Evolutionary conservation across 2,797 vertebrate species (phyloP).

Genomic region (Gobionotothen gibberifrons): DNA sequence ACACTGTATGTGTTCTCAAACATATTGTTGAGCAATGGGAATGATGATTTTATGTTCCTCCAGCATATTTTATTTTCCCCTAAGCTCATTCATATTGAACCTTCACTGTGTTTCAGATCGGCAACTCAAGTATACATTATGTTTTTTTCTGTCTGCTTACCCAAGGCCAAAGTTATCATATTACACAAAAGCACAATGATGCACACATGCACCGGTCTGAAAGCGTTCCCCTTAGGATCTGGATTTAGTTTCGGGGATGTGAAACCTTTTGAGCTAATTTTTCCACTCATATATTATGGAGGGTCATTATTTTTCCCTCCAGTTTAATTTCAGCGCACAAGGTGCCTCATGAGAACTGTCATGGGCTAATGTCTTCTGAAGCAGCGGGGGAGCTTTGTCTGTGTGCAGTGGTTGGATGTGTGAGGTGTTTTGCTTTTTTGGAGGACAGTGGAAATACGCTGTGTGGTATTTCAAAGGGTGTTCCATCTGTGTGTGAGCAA

Average conservation of each 20-base stretch:
- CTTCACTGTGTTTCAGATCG: slow-evolving; percentile 36
- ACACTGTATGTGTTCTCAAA: not conserved
- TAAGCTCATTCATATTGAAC: slow-evolving; percentile 23
- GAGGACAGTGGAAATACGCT: slow-evolving; percentile 47
- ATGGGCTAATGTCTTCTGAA: not conserved
- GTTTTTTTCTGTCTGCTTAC: slow-evolving; percentile 14
- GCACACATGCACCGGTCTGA: slow-evolving; percentile 23
- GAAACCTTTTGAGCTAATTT: slow-evolving; percentile 57
- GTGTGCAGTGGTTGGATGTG: slow-evolving; percentile 21
- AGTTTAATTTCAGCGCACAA: slow-evolving; percentile 34
- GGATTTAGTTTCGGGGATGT: slow-evolving; percentile 60
- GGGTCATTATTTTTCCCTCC: slow-evolving; percentile 31
- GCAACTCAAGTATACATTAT: slow-evolving; percentile 11
- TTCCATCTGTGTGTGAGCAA: slow-evolving; percentile 57
- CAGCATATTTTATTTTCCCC: slow-evolving; percentile 26
- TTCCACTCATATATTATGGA: slow-evolving; percentile 66
- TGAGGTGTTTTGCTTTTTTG: slow-evolving; percentile 28
- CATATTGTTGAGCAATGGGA: not conserved
- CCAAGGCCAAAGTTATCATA: slow-evolving; percentile 39
- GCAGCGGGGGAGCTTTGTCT: slow-evolving; percentile 12
- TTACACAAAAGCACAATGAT: slow-evolving; percentile 59
- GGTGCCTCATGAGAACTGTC: slow-evolving; percentile 9
- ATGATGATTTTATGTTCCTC: not conserved
- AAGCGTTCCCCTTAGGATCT: slow-evolving; percentile 23
- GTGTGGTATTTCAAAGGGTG: slow-evolving; percentile 56